Evolutionary conservation across 2,797 vertebrate genomes (phyloP).

Genomic region (Hippopotamyrus pictus): DNA sequence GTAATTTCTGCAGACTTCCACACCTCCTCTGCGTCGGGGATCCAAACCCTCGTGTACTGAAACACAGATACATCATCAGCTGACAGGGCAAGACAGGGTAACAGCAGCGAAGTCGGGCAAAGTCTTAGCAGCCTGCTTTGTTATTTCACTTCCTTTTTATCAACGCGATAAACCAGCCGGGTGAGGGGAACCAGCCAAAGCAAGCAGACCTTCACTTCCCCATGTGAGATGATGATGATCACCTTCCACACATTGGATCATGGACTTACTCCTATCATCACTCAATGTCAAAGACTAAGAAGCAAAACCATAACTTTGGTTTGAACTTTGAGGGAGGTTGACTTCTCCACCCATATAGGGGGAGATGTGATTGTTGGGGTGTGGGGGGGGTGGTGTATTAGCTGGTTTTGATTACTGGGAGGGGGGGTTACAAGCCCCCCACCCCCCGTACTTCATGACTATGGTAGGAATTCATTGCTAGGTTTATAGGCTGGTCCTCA

Average conservation of each 20-base stretch:
- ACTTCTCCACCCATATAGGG: background rate
- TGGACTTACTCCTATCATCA: background rate
- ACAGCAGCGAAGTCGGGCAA: background rate
- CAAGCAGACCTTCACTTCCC: background rate
- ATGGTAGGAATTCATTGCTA: background rate
- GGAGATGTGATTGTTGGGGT: background rate
- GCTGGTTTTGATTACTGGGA: background rate
- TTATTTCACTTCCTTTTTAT: background rate
- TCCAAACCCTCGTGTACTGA: slow-evolving; percentile 87
- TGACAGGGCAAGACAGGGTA: background rate
- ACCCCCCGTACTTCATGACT: background rate
- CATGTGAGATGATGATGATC: background rate
- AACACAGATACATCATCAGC: slow-evolving; percentile 20
- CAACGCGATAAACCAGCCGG: background rate
- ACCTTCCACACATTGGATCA: background rate
- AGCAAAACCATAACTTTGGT: background rate
- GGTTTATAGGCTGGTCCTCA: background rate
- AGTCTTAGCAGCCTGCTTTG: background rate
- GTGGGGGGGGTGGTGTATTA: too few species aligned
- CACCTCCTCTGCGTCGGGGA: slow-evolving; percentile 83
- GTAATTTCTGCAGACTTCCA: slow-evolving; percentile 83
- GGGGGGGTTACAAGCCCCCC: background rate
- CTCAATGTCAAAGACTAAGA: background rate
- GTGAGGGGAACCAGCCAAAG: background rate
- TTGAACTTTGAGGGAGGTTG: background rate